Evolutionary conservation across 2,888 invertebrate species (phyloP), one percentile per base, ranked within the genome.

Genomic region (Hypercompe scribonia): DNA sequence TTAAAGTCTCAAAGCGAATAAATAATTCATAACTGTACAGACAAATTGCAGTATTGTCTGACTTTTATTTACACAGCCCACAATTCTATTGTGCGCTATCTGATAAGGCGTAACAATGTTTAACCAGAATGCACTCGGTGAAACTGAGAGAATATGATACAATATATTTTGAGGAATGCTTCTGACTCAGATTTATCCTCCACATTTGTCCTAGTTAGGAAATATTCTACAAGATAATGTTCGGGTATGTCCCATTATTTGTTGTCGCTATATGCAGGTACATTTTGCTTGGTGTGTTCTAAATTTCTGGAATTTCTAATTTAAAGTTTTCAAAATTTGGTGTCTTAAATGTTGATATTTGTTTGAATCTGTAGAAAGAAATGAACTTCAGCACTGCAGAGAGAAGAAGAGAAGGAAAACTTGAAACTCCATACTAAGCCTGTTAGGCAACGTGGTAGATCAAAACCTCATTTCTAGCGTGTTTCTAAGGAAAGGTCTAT

Each of bases 61-160:
- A 78, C 69, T 78, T 79, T 65, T 65, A 78, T 76, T 80, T 66
- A 67, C 58, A 39, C n/a, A 66, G 72, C 72, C 65, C 78, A 73
- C 63, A 76, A 73, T 78, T 74, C 66, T 65, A 78, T 73, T 71
- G 79, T 78, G 73, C 73, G 76, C 54, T 66, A 80, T 76, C 76
- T 79, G 75, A 80, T 80, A 78, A 74, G 69, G 65, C 71, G 68
- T 67, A 71, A 76, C 73, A 75, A 79, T 78, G 78, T 80, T 81
- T 80, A 80, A 77, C 78, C 78, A 74, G 76, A 83, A 74, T n/a
- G 73, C 70, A 75, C 79, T 76, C 76, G 4, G 72, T 77, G 73
- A 81, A 75, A 78, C 72, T 68, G 66, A 73, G 72, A 70, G 33
- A 76, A 73, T 80, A 76, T 72, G 79, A 81, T 77, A 84, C 74